A percentile compares a stretch with the other conserved stretches of the same genome.
Evolutionary conservation across 2,797 vertebrate genomes (phyloP).

Genomic region (Fratercula arctica): DNA sequence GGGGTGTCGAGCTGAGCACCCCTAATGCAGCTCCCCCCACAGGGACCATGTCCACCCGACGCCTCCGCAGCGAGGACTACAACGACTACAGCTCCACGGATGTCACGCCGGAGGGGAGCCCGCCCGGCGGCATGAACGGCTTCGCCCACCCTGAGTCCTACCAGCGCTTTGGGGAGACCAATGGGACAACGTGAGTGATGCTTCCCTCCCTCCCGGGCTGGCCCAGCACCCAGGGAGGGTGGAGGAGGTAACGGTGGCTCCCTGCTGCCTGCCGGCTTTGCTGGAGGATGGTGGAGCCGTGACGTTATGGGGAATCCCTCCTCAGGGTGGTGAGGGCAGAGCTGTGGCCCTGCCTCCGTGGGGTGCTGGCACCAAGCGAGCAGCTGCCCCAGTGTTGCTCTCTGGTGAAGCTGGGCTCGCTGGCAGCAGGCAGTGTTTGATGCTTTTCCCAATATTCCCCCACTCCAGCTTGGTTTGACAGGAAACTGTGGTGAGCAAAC

Average conservation of each 20-base stretch:
- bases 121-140: conserved; percentile 33
- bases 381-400: neutral
- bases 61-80: conserved; percentile 77
- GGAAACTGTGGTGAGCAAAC: neutral
- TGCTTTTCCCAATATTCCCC: neutral
- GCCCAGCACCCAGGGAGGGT: fast-evolving
- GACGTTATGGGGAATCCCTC: neutral
- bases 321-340: neutral
- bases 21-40: conserved; percentile 28
- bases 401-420: neutral
- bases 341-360: neutral
- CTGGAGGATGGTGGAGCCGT: neutral
- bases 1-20: conserved; percentile 3
- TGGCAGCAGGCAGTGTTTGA: neutral
- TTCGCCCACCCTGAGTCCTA: conserved; percentile 64
- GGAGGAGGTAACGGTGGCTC: neutral
- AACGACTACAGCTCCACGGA: conserved; percentile 82
- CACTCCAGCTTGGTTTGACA: fast-evolving
- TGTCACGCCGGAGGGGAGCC: conserved; percentile 71
- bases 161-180: conserved; percentile 75
- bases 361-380: neutral
- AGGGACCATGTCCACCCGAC: conserved; percentile 80
- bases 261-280: neutral
- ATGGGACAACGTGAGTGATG: conserved; percentile 76
- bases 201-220: neutral